Base-by-base conservation (phyloP, 2,888 invertebrate species). In the Nowickia ferox region DNA sequence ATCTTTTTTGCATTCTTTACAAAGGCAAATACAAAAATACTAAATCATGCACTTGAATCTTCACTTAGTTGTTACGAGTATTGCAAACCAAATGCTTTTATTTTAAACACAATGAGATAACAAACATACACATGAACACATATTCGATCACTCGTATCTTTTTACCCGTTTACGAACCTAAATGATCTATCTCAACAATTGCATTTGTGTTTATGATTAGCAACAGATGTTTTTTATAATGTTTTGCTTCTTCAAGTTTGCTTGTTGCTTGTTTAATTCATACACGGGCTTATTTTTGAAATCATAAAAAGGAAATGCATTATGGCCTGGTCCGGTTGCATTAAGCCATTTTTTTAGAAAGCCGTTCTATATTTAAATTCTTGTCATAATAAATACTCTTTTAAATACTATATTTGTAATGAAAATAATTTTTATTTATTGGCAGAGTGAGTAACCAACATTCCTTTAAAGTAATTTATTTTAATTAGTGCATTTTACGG, bases 21-120 rank as follows among this genome's bases (percentile, higher is more conserved):
- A 44, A 22, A 59, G 15, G 42, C 13, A 42, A 30, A 55, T 19
- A 76, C 53, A 71, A 13, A 42, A 1, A 66, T 74, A 46, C 59
- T 65, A 84, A 84, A 77, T 72, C 76, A 77, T 84, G 77, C 66
- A 84, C 84, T 81, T 77, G 84, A 81, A 77, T 77, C 76, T 84
- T 84, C 72, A 81, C 22, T 77, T 77, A 76, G 66, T 46, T 79
- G 79, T 66, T 65, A n/a, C n/a, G n/a, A n/a, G n/a, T n/a, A 77
- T 48, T 65, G 71, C 63, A 65, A 63, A 19, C 19, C 69, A 69
- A 69, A 76, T 82, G 53, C 68, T 46, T 69, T 82, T 22, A 48
- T 57, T 8, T 6, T 69, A 44, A 40, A 51, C 42, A 55, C 44
- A 82, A n/a, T 53, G 13, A 13, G 42, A 17, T 6, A 59, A 22